Base-by-base conservation (phyloP, 2,113 vertebrate genomes). In the Rhea americana region DNA sequence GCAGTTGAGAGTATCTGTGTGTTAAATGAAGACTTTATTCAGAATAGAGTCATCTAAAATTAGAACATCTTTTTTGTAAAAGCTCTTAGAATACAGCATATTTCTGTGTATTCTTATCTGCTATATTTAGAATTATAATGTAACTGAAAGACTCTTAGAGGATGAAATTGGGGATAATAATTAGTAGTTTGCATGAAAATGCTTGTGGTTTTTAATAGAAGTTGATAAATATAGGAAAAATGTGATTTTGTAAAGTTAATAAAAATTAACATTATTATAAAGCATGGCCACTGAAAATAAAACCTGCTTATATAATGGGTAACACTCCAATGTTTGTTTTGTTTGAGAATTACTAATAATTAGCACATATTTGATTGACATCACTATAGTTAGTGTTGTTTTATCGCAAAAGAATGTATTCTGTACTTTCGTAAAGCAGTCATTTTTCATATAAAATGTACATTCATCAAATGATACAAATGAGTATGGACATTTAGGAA, bases 41-140 rank as follows among this genome's bases (percentile, higher is more conserved):
- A 93, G 80, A 94, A 70, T 82, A 53, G 39, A 87, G 62, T 85
- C 87, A 72, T 94, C 95, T 95, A 92, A 94, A 96, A 96, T 96
- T 91, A 95, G 91, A 93, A 95, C 70, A 78, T 72, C 61, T 78
- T 94, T 85, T 96, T 96, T 94, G 85, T 95, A 93, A 96, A 95
- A 79, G 50, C 75, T 96, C 62, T 92, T 86, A 95, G 61, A 95
- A 94, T 85, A 35, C 78, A 76, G 85, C 86, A 72, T 89, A 82
- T 65, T 93, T 92, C 59, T 82, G 66, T n/a, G 43, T 93, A 73
- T 71, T 76, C 61, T 85, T 94, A 86, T 84, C 89, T 89, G 79
- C 82, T 92, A 75, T 94, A 91, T 90, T 96, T 96, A 93, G 89
- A 91, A 88, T 56, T 66, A 45, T 30, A 50, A 61, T 78, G 72